Base-by-base conservation (phyloP, 2,888 invertebrate genomes). In the Leptopilina myrica region DNA sequence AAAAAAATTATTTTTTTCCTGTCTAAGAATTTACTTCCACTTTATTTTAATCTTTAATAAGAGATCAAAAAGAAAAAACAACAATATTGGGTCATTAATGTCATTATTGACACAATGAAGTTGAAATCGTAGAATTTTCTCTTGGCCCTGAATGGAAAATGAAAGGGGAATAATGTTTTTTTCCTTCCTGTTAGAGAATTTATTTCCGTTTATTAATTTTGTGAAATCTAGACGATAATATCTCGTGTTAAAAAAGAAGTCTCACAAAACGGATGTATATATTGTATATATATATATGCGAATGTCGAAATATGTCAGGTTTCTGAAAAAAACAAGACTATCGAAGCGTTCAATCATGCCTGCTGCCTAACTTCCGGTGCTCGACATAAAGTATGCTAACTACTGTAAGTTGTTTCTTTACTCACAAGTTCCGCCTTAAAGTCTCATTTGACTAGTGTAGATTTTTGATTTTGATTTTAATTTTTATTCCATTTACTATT, bases 281-380 rank as follows among this genome's bases (percentile, higher is more conserved):
- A 33, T 33, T 33, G 33, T 33, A 33, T 2, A 33, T 33, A 33
- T 33, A 33, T 33, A 12, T 49, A 53, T 12, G 20, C 43, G 12
- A 64, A 73, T 80, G 53, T 76, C 40, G 62, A 75, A 79, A 79
- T 56, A 78, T 69, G 65, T 62, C 12, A 5, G 65, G 53, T 75
- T 53, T 65, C 66, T 76, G 49, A 62, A 62, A 59, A 59, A 79
- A 81, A 76, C 65, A 43, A 73, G 76, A 46, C 66, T 78, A 79
- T 78, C 78, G 43, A 79, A 69, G 43, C 78, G 64, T 78, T 64
- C 53, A 77, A 81, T 81, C 79, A 53, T 14, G 78, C 75, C 76
- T 43, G 49, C 20, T 20, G 12, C 67, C n/a, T 20, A 56, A 64
- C 69, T 79, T 81, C 81, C 80, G 78, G 20, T 80, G 20, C 53